Evolutionary conservation across 2,113 vertebrate genomes (phyloP).

Genomic region (Crypturellus undulatus): DNA sequence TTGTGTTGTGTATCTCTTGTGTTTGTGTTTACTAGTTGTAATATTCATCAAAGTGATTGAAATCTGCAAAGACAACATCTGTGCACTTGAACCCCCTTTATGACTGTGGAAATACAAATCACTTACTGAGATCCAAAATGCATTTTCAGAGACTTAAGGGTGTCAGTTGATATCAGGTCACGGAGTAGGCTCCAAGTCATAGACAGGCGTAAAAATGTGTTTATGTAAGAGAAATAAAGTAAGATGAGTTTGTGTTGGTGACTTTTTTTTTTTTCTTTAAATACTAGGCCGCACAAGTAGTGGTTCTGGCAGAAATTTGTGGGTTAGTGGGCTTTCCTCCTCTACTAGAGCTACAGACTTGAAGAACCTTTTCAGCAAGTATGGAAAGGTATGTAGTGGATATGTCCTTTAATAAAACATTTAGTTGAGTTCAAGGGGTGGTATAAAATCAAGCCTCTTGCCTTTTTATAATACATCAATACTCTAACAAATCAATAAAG

Average conservation of each 20-base stretch:
- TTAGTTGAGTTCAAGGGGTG: not conserved
- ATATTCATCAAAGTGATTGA: not conserved
- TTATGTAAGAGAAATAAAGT: not conserved
- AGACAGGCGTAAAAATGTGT: not conserved
- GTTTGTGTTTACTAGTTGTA: not conserved
- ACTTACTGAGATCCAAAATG: not conserved
- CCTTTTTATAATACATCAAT: not conserved
- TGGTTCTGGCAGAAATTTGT: slow-evolving; percentile 88
- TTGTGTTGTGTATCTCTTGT: not conserved
- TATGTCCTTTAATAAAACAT: not conserved
- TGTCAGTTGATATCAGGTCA: not conserved
- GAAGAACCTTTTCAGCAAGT: slow-evolving; percentile 97
- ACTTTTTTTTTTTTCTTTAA: not conserved
- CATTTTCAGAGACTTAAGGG: not conserved
- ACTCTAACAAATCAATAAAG: not conserved
- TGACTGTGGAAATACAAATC: fast-evolving
- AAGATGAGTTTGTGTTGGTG: not conserved
- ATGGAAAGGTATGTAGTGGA: slow-evolving; percentile 86
- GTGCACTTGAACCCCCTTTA: not conserved
- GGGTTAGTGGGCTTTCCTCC: slow-evolving; percentile 96
- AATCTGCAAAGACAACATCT: not conserved
- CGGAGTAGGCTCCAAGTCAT: too few relatives aligned
- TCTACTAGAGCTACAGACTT: slow-evolving; percentile 95
- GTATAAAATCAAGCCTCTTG: not conserved
- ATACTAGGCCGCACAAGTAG: slow-evolving; percentile 69